phyloP scores from a whole-genome alignment of 2,113 vertebrate genomes.

The Ornithorhynchus anatinus region DNA sequence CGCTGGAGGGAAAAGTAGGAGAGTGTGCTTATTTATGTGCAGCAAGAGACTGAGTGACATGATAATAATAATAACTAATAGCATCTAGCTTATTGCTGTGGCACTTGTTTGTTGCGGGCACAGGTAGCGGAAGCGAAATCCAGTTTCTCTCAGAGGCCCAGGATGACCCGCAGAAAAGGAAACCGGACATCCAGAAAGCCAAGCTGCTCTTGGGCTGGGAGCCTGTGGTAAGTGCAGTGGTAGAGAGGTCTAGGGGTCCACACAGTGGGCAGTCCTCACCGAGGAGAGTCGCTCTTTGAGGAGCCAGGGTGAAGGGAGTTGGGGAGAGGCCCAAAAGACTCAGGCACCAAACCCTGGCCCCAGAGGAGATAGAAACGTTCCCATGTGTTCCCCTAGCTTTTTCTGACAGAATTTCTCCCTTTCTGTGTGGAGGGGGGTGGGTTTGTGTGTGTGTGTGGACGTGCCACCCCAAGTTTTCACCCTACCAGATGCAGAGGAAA shows the following conservation, averaged over 20 bases:
- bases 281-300: too few species aligned
- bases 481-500: background rate
- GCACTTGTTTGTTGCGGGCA: background rate
- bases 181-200: slow-evolving; percentile 95
- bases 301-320: background rate
- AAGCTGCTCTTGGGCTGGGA: slow-evolving; percentile 95
- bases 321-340: too few species aligned
- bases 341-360: too few species aligned
- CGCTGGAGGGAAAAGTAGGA: too few species aligned
- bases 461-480: too few species aligned
- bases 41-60: too few species aligned
- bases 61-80: background rate
- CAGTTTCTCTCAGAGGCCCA: slow-evolving; percentile 97
- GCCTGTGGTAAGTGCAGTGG: slow-evolving; percentile 85
- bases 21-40: too few species aligned
- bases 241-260: too few species aligned
- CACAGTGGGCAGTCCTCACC: too few species aligned
- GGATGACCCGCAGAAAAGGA: slow-evolving; percentile 95
- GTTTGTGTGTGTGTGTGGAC: too few species aligned
- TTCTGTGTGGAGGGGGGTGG: background rate
- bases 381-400: fast-evolving
- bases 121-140: slow-evolving; percentile 92
- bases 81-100: too few species aligned
- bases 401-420: background rate
- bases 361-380: too few species aligned